Evolutionary conservation across 2,888 invertebrate species (phyloP).

Genomic region (Meteorus cinctellus): DNA sequence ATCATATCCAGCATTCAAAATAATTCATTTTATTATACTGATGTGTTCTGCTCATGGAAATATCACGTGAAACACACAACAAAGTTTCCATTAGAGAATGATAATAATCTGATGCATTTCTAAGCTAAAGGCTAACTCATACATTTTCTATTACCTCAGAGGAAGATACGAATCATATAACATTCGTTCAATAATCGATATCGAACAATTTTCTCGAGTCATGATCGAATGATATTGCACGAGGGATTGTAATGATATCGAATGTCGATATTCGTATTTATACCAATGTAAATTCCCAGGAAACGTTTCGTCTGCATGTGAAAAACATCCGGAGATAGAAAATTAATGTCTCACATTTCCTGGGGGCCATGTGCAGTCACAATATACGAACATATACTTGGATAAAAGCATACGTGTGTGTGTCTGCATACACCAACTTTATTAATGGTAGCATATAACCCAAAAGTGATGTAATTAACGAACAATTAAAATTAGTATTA

Average conservation of each 20-base stretch:
- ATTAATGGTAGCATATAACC: not conserved
- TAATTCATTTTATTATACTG: too few relatives aligned
- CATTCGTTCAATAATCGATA: not conserved
- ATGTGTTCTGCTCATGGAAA: too few relatives aligned
- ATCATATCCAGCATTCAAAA: too few relatives aligned
- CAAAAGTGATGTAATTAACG: not conserved
- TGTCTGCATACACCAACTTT: not conserved
- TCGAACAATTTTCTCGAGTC: not conserved
- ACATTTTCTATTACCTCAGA: not conserved
- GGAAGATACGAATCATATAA: not conserved
- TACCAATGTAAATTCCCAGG: not conserved
- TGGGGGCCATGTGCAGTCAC: not conserved
- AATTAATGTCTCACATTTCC: slow-evolving; percentile 48
- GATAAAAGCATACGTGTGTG: not conserved
- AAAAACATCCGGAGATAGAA: slow-evolving; percentile 33
- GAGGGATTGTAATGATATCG: not conserved
- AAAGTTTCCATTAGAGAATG: too few relatives aligned
- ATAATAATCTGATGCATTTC: too few relatives aligned
- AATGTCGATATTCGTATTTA: not conserved
- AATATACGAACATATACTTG: not conserved
- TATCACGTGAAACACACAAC: too few relatives aligned
- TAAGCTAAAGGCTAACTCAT: too few relatives aligned
- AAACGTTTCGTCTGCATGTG: not conserved
- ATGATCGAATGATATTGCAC: not conserved
- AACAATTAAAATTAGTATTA: not conserved